Base-by-base conservation (phyloP, 2,888 invertebrate species). In the Zonitis immaculata region DNA sequence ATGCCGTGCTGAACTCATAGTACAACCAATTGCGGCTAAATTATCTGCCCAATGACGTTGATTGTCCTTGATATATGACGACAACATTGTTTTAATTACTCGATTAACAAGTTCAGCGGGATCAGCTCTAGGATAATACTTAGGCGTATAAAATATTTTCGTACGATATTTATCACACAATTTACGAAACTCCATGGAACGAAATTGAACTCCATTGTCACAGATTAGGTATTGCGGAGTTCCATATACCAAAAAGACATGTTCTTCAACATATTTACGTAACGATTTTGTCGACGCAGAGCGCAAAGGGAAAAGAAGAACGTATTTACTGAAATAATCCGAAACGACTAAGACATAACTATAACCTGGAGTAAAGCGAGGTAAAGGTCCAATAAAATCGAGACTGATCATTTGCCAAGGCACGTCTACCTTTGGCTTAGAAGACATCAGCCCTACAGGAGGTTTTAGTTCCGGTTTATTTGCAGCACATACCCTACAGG, bases 71-170 rank as follows among this genome's bases (percentile, higher is more conserved):
- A n/a, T n/a, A n/a, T n/a, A n/a, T n/a, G n/a, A n/a, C n/a, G n/a
- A n/a, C n/a, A n/a, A n/a, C n/a, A n/a, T n/a, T n/a, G n/a, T n/a
- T n/a, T n/a, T n/a, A n/a, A n/a, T n/a, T n/a, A n/a, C n/a, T n/a
- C 64, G 42, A 49, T 72, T 71, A 0, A 62, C 58, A 6, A 70
- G 32, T 51, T 72, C 71, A 0, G 62, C 62, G 0, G 67, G 67
- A 52, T 73, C 70, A 2, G 64, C 64, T 39, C 71, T 69, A 0
- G 67, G 65, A 20, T 66, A 57, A 47, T 72, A 71, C 1, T 54
- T 49, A 0, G 69, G 64, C 0, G 66, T 70, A 32, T 50, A 55
- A 2, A n/a, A 26, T 11, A 30, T 9, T 3, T 20, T 52, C 1
- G 53, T 39, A 9, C 39, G 9, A 47, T 58, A 58, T 5, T 18